A percentile compares a stretch with the other conserved stretches of the same genome.
Evolutionary conservation across 2,888 invertebrate genomes (phyloP).

Genomic region (Myopa testacea): DNA sequence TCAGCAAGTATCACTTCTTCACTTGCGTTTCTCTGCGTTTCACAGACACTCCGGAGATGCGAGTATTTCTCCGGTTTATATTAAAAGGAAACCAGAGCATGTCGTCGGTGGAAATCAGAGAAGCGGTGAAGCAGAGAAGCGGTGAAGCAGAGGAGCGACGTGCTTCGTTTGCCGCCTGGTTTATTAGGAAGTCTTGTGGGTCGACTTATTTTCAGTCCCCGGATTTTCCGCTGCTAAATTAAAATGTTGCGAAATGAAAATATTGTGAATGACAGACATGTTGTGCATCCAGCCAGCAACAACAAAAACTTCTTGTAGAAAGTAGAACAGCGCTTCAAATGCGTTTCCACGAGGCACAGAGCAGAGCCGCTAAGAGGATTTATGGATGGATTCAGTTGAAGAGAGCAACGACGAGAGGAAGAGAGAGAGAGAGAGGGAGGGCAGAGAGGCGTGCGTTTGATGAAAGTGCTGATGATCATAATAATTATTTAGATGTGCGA

Average conservation of each 20-base stretch:
- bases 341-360: too few species aligned
- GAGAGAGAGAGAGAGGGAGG: neutral
- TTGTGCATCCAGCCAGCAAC: neutral
- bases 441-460: neutral
- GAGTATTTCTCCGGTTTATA: constrained; percentile 11
- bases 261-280: neutral
- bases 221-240: constrained; percentile 17
- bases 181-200: neutral
- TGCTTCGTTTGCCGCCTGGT: neutral
- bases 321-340: neutral
- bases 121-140: neutral
- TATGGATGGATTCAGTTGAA: neutral
- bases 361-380: too few species aligned
- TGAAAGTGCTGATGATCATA: neutral
- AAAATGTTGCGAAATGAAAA: constrained; percentile 21
- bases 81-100: constrained; percentile 20
- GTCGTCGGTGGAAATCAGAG: neutral
- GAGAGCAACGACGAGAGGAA: neutral
- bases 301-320: neutral
- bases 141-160: too few species aligned
- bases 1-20: too few species aligned
- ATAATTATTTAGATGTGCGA: neutral
- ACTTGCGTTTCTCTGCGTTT: too few species aligned
- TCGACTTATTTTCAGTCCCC: neutral
- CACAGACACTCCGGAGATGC: neutral